Evolutionary conservation across 2,113 vertebrate genomes (phyloP).

Genomic region (Stictonetta naevosa): DNA sequence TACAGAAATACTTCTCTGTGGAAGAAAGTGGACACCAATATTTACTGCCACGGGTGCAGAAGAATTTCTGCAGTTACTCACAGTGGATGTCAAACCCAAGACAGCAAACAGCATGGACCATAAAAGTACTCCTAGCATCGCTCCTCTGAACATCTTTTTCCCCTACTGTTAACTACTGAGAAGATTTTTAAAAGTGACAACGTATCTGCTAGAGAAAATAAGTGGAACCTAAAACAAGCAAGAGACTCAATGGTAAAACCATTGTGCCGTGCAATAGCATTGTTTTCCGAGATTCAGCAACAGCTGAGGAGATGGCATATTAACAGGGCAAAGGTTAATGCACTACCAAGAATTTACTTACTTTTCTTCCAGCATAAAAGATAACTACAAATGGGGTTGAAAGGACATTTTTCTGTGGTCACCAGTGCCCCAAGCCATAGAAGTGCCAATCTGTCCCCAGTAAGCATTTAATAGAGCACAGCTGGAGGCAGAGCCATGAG

Average conservation of each 20-base stretch:
- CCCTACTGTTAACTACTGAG: neutral
- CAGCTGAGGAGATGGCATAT: neutral
- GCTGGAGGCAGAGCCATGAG: neutral
- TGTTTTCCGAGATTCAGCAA: neutral
- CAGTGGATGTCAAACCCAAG: neutral
- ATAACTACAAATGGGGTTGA: neutral
- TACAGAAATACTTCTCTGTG: neutral
- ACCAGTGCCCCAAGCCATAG: rapidly evolving
- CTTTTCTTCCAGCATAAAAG: neutral
- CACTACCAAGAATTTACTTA: neutral
- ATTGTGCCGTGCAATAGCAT: neutral
- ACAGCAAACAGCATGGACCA: neutral
- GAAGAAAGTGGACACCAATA: neutral
- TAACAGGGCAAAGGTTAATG: neutral
- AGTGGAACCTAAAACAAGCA: neutral
- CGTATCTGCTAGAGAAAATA: neutral
- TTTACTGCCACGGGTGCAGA: neutral
- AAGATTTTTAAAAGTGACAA: neutral
- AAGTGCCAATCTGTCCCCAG: neutral
- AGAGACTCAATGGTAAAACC: neutral
- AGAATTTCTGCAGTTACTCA: neutral
- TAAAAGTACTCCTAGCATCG: neutral
- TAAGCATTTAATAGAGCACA: neutral
- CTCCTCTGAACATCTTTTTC: neutral
- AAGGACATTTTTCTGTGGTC: neutral